Percentiles rank a stretch among this genome's conserved stretches.
Evolutionary conservation across 2,797 vertebrate genomes (phyloP).

Genomic region (Falco berigora): DNA sequence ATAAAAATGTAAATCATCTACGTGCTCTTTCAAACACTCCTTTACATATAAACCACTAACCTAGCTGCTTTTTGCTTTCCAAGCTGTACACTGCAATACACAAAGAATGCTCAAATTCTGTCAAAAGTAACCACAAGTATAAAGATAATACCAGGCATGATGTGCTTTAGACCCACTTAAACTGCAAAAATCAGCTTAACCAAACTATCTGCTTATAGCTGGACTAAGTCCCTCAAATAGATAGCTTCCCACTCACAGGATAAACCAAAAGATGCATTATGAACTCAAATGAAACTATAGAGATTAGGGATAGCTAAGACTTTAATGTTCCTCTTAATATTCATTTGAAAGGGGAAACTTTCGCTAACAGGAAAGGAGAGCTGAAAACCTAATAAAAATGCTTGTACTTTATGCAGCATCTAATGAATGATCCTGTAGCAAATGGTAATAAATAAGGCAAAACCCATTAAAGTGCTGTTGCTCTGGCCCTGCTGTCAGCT

Average conservation of each 20-base stretch:
- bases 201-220: constrained; percentile 18
- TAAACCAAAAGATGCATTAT: constrained; percentile 1
- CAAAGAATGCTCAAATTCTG: constrained; percentile 27
- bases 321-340: constrained; percentile 28
- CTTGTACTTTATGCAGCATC: not conserved
- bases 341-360: constrained; percentile 7
- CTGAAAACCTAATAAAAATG: not conserved
- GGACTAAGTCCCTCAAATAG: constrained; percentile 8
- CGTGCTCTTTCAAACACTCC: not conserved
- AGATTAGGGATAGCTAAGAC: constrained; percentile 26
- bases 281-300: not conserved
- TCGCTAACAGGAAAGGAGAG: not conserved
- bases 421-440: not conserved
- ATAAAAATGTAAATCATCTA: not conserved
- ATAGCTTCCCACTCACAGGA: not conserved
- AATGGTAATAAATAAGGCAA: not conserved
- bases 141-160: constrained; percentile 46
- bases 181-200: constrained; percentile 49
- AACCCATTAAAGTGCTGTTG: not conserved
- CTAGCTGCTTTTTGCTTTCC: not conserved
- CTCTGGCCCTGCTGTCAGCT: not conserved
- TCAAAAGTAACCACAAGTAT: constrained; percentile 15
- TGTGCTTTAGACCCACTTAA: constrained; percentile 24
- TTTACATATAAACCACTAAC: not conserved
- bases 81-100: not conserved